phyloP scores from a whole-genome alignment of 2,113 vertebrate genomes.

The Pandion haliaetus region DNA sequence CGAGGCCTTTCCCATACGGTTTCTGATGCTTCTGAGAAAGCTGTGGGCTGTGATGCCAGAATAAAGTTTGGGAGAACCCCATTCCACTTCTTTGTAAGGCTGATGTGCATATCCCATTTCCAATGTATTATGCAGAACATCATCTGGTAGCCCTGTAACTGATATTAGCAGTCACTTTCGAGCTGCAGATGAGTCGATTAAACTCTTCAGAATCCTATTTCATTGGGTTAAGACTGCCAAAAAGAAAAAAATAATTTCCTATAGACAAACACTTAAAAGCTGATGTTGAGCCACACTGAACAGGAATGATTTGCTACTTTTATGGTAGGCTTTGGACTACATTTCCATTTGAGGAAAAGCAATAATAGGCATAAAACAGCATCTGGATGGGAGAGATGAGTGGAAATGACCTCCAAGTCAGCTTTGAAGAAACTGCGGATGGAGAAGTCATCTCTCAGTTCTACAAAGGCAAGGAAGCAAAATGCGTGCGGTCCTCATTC shows the following conservation, averaged over 20 bases:
- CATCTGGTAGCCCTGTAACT: not conserved
- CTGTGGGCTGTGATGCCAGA: not conserved
- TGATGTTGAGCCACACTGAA: not conserved
- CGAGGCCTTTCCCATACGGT: not conserved
- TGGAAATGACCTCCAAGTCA: not conserved
- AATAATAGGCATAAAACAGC: not conserved
- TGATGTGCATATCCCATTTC: not conserved
- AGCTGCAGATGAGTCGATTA: not conserved
- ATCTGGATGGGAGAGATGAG: not conserved
- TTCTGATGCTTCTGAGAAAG: not conserved
- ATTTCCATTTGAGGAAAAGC: not conserved
- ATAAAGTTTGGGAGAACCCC: not conserved
- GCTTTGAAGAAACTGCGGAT: not conserved
- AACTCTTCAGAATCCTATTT: not conserved
- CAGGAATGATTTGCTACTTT: not conserved
- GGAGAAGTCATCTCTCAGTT: not conserved
- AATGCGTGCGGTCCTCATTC: fast-evolving
- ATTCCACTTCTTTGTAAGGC: not conserved
- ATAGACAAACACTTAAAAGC: not conserved
- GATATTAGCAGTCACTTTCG: not conserved
- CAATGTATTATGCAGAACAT: not conserved
- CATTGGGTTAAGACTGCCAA: not conserved
- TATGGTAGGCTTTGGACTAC: not conserved
- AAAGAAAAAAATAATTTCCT: not conserved
- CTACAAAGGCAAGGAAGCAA: not conserved